Evolutionary conservation across 2,888 invertebrate genomes (phyloP).

Genomic region (Ariolimax columbianus): DNA sequence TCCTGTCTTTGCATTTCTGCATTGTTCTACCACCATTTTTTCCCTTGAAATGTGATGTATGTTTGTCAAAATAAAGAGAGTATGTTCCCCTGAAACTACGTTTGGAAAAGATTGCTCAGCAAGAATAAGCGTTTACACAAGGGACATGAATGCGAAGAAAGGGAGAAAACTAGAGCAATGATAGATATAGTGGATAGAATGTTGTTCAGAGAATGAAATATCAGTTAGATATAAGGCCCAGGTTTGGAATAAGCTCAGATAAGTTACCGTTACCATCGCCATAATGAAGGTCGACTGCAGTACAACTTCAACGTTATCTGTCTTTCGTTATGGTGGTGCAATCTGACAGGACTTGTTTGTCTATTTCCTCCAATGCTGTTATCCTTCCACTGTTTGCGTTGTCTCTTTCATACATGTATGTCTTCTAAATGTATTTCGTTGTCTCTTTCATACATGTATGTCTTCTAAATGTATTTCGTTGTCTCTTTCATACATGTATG

Average conservation of each 20-base stretch:
- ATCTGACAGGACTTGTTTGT: too few relatives aligned
- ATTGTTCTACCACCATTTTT: background rate
- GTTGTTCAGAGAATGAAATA: background rate
- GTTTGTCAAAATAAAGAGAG: conserved; percentile 8
- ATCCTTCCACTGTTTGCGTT: too few relatives aligned
- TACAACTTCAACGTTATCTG: too few relatives aligned
- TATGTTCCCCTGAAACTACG: background rate
- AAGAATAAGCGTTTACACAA: background rate
- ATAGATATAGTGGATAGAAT: conserved; percentile 3
- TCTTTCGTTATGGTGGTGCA: too few relatives aligned
- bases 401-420: too few relatives aligned
- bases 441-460: too few relatives aligned
- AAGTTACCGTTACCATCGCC: too few relatives aligned
- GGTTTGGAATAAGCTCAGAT: background rate
- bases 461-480: too few relatives aligned
- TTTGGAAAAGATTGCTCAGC: background rate
- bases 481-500: too few relatives aligned
- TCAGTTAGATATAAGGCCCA: background rate
- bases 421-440: too few relatives aligned
- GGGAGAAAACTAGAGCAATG: background rate
- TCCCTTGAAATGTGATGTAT: conserved; percentile 15
- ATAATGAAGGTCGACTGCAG: too few relatives aligned
- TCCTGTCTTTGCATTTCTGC: background rate
- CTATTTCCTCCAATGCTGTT: too few relatives aligned
- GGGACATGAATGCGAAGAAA: background rate